These are phyloP conservation scores for Phengaris alcon DNA, from an alignment of 2,888 invertebrate species.

Conservation along the genomic window DNA sequence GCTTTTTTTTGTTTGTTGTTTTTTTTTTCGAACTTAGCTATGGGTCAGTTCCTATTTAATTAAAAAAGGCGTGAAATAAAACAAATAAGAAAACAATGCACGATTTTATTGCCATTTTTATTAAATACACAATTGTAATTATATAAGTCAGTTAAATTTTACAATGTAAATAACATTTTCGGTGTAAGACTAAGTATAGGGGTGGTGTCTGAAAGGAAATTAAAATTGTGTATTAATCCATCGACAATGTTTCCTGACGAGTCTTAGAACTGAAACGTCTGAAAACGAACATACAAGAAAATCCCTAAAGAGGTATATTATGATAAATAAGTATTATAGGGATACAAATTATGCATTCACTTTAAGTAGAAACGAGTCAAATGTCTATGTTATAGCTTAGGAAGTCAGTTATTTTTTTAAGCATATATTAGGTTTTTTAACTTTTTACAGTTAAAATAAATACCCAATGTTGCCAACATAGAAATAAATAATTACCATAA, in stretches of 20 bases:
- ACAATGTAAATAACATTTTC: slow-evolving; percentile 38
- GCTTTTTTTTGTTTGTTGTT: not conserved
- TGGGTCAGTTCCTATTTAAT: not conserved
- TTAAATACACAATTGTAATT: slow-evolving; percentile 76
- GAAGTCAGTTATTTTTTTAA: not conserved
- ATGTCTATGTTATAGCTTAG: slow-evolving; percentile 48
- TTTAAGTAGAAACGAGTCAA: slow-evolving; percentile 50
- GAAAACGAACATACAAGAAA: slow-evolving; percentile 52
- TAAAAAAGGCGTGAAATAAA: slow-evolving; percentile 38
- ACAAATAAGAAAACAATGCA: slow-evolving; percentile 57
- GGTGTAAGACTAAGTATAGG: slow-evolving; percentile 43
- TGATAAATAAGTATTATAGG: slow-evolving; percentile 58
- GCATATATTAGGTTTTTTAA: not conserved
- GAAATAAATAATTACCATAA: not conserved
- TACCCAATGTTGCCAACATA: not conserved
- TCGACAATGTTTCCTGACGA: slow-evolving; percentile 53
- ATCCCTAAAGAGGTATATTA: slow-evolving; percentile 51
- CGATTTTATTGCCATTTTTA: slow-evolving; percentile 72
- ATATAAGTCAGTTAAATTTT: slow-evolving; percentile 54
- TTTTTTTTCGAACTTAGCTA: not conserved
- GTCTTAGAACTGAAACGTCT: slow-evolving; percentile 71
- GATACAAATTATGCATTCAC: slow-evolving; percentile 62
- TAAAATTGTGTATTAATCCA: slow-evolving; percentile 75
- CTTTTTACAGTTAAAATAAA: not conserved
- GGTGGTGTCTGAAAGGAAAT: slow-evolving; percentile 48